phyloP scores from a whole-genome alignment of 2,113 vertebrate genomes.

The Gymnarchus niloticus region DNA sequence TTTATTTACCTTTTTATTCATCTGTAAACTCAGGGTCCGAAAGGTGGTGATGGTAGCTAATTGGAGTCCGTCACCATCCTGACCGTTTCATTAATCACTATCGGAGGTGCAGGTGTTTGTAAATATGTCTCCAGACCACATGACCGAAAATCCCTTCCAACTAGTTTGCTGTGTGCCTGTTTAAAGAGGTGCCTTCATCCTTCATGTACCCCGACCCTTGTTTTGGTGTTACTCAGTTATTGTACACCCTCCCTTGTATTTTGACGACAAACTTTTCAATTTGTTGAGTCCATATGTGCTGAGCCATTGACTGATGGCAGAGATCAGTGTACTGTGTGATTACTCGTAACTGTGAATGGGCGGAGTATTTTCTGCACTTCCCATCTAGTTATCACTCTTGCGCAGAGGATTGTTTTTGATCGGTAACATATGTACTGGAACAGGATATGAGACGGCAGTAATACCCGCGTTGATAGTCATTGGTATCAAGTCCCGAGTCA shows the following conservation, averaged over 20 bases:
- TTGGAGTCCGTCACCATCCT: not conserved
- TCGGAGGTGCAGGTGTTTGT: not conserved
- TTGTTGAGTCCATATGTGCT: not conserved
- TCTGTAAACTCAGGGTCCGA: not conserved
- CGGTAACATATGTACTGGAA: too few species aligned
- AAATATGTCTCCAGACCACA: not conserved
- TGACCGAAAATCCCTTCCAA: not conserved
- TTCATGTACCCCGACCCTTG: not conserved
- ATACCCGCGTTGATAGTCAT: too few species aligned
- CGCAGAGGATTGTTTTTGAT: too few species aligned
- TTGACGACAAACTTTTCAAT: not conserved
- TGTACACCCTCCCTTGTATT: not conserved
- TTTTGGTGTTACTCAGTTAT: not conserved
- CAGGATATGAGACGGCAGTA: too few species aligned
- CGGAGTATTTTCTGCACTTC: not conserved
- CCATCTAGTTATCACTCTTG: too few species aligned
- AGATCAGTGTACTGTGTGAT: not conserved
- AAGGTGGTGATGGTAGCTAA: not conserved
- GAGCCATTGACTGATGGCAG: not conserved
- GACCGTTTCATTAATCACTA: not conserved
- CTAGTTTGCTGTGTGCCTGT: not conserved
- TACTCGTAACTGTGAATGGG: not conserved
- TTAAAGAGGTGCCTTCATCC: not conserved
- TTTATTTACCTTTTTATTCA: not conserved
- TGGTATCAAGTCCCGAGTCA: too few species aligned